Conservation (phyloP, 2,888 invertebrate genomes). For the Cristatella mucedo region DNA sequence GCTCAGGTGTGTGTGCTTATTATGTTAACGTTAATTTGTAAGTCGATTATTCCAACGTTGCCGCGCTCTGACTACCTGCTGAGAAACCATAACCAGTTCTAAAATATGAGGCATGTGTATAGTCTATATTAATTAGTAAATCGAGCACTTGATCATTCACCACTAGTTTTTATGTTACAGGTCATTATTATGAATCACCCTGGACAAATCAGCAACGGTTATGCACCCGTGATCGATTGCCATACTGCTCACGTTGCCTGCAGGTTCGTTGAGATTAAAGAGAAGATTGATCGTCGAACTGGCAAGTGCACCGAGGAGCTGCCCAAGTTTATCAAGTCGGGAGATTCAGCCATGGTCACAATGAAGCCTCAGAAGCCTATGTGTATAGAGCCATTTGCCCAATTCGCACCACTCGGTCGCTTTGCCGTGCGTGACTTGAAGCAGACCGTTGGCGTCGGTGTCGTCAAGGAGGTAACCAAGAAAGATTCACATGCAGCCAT, state of each 20-base stretch:
- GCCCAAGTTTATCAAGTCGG: slow-evolving; percentile 88
- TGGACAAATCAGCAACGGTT: slow-evolving; percentile 94
- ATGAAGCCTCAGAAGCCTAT: slow-evolving; percentile 88
- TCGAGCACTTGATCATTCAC: too few species aligned
- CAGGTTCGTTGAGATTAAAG: slow-evolving; percentile 95
- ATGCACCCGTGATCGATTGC: slow-evolving; percentile 97
- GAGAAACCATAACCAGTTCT: too few species aligned
- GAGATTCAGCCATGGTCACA: slow-evolving; percentile 86
- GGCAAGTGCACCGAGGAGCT: slow-evolving; percentile 49
- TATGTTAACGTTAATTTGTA: too few species aligned
- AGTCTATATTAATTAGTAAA: too few species aligned
- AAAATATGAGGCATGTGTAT: too few species aligned
- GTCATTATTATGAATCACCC: slow-evolving; percentile 99
- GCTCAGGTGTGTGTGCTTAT: slow-evolving; percentile 38
- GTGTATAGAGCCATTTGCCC: slow-evolving; percentile 94
- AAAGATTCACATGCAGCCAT: slow-evolving; percentile 69
- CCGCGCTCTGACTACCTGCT: too few species aligned
- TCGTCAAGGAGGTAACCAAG: slow-evolving; percentile 63
- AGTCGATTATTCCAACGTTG: too few species aligned
- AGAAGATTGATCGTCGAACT: slow-evolving; percentile 97
- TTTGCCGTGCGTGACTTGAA: slow-evolving; percentile 99
- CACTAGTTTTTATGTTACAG: slow-evolving; percentile 18
- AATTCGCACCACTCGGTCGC: slow-evolving; percentile 87
- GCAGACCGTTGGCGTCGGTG: slow-evolving; percentile 95
- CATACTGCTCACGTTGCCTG: slow-evolving; percentile 99